phyloP scores from a whole-genome alignment of 2,797 vertebrate species.

The Lepilemur septentrionalis region DNA sequence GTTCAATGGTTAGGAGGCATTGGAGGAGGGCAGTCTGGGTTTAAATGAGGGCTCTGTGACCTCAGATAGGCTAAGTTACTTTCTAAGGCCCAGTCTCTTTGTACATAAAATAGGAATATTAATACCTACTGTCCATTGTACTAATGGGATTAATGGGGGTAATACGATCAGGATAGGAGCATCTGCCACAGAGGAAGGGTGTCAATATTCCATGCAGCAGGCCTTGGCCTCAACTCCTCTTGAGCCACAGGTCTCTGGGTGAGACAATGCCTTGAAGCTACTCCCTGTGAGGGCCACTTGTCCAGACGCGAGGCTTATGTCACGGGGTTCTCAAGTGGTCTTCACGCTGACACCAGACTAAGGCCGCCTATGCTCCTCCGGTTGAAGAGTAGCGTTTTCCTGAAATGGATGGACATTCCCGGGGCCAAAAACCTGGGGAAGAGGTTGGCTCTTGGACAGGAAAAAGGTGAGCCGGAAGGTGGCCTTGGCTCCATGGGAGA shows the following conservation, averaged over 20 bases:
- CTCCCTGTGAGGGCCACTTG: not conserved
- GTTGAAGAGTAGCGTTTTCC: not conserved
- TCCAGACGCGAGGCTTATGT: not conserved
- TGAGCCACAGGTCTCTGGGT: not conserved
- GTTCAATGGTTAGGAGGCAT: not conserved
- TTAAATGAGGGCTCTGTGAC: not conserved
- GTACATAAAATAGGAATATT: not conserved
- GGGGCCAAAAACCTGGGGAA: not conserved
- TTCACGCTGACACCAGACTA: not conserved
- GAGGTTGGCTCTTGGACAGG: not conserved
- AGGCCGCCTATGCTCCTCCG: rapidly evolving
- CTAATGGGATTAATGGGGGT: not conserved
- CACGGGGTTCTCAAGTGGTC: not conserved
- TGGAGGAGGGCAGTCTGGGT: not conserved
- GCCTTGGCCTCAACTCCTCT: not conserved
- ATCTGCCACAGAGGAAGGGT: not conserved
- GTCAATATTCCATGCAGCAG: not conserved
- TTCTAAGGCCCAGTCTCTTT: not conserved
- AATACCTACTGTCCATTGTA: not conserved
- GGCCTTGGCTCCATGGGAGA: not conserved
- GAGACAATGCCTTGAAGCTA: not conserved
- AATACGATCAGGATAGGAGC: not conserved
- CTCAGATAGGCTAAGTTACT: not conserved
- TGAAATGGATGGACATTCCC: not conserved
- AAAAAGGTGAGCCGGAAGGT: not conserved